Conservation (phyloP, 2,797 vertebrate genomes). For the Labeo calbasu region DNA sequence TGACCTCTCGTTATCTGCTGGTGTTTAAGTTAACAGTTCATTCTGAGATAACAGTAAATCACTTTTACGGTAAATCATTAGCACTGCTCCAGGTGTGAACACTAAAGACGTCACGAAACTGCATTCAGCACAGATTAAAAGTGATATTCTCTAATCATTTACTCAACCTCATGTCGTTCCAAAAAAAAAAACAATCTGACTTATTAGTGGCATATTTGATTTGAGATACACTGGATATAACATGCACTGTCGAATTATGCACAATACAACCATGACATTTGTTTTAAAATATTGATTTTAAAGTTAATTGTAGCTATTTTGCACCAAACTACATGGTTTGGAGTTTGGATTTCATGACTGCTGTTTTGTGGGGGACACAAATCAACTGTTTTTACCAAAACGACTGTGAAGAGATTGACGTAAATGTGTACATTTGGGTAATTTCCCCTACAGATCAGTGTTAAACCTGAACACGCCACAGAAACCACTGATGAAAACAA, state of each 20-base stretch:
- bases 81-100: neutral
- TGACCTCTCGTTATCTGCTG: neutral
- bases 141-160: neutral
- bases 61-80: neutral
- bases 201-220: neutral
- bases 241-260: neutral
- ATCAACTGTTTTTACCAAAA: neutral
- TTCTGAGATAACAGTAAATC: neutral
- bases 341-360: neutral
- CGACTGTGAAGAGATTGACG: neutral
- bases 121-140: neutral
- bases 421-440: no score
- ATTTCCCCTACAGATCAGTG: constrained; percentile 1
- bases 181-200: neutral
- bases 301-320: neutral
- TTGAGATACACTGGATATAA: neutral
- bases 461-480: neutral
- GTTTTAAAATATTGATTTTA: neutral
- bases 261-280: neutral
- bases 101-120: neutral
- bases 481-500: neutral
- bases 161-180: neutral
- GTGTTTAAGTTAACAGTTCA: constrained; percentile 2
- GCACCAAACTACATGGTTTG: neutral
- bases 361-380: neutral